Base-by-base conservation (phyloP, 2,113 vertebrate genomes). In the Rutilus rutilus region DNA sequence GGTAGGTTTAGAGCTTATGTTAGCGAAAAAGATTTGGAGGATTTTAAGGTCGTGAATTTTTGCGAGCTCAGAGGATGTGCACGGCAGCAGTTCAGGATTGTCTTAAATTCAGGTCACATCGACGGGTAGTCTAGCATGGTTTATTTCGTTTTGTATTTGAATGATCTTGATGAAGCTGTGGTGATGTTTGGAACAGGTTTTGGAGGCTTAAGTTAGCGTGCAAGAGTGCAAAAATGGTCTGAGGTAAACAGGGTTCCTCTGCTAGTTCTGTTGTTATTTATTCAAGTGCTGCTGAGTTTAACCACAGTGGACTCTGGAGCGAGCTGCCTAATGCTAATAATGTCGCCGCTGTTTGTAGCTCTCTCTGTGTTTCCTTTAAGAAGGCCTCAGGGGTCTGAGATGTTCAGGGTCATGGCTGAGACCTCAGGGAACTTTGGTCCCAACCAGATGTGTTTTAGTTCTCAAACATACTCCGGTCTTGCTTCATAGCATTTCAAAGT, bases 401-500 rank as follows among this genome's bases (percentile, higher is more conserved):
- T 47, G 39, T 75, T 59, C 54, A n/a, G 85, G 65, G 78, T 42
- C 69, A 76, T 42, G 69, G 17, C 74, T 64, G 25, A 81, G 71
- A 77, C 59, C 59, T 82, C 67, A 10, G 65, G 62, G 36, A 81
- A 50, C 15, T 74, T 74, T 73, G 33, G 64, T 80, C 85, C 36
- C 23, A 23, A 59, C 36, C 69, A 82, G 85, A 86, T 86, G 85
- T 82, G 59, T 71, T 82, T 86, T 60, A n/a, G 27, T 82, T 52
- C 57, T 77, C 25, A 76, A 64, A 82, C 67, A 74, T 57, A 21
- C 39, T 69, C 25, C 0, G 23, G 15, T 33, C n/a, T 15, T 78
- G 23, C n/a, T 52, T 52, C 64, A 39, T 50, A 50, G 54, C 77
- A 14, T 79, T 79, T 74, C 57, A 52, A 9, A 45, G 50, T 21